Evolutionary conservation across 2,113 vertebrate species (phyloP), one percentile per base, ranked within the genome.

Genomic region (Rissa tridactyla): DNA sequence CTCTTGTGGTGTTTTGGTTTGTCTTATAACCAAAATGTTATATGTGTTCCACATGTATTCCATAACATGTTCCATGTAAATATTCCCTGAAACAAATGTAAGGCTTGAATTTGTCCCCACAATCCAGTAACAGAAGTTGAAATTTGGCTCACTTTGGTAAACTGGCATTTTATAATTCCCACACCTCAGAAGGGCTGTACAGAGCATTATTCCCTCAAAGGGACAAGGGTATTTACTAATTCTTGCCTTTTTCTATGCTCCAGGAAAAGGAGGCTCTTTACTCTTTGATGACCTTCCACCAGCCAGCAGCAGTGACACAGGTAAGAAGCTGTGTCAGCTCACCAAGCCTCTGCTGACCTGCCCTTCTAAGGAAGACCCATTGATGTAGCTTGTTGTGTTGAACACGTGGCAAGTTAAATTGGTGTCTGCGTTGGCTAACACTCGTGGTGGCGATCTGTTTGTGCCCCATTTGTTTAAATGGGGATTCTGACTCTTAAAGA

Each of bases 231-330:
- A 1, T 55, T 76, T 20, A 57, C 32, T 68, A 19, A 3, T 55
- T 79, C 36, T 77, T 65, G 40, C 30, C 2, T 91, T 64, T 71
- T 54, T 78, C 20, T 72, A 76, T 98, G 89, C 94, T 98, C 49
- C 93, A 98, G 98, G 97, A 13, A 86, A 94, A 36, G 98, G 94
- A 90, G 97, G 95, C 86, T 96, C 97, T 92, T 96, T 98, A 61
- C 98, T 98, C 34, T 98, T 98, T 0, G 98, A 98, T 55, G 98
- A 97, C 30, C 98, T 98, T 46, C 98, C 98, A 1, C 98, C 98
- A 83, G 98, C 98, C 65, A 95, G 95, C 97, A 98, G 98, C 4
- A 23, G 94, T 23, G 96, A 98, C 40, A 46, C 96, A 96, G 98
- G 98, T 98, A 88, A 97, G 97, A 81, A 58, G 55, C 61, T 57